A percentile compares a stretch with the other conserved stretches of the same genome.
phyloP scores from a whole-genome alignment of 2,888 invertebrate genomes.

The Spodoptera picta region DNA sequence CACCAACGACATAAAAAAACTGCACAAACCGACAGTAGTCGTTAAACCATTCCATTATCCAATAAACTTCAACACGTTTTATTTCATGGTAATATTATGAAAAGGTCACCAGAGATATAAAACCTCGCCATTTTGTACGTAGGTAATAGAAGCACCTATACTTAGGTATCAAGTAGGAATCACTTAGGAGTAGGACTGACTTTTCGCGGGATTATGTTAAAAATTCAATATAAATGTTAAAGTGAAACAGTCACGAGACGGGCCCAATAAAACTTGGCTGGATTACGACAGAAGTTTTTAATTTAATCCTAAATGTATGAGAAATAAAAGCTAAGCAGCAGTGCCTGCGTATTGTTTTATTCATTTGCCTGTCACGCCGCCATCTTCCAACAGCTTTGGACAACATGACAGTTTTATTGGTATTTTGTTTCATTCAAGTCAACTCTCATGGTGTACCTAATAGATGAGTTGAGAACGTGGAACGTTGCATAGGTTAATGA shows the following conservation, averaged over 20 bases:
- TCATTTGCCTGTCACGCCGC: conserved; percentile 49
- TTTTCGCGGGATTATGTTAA: conserved; percentile 71
- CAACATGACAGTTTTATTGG: conserved; percentile 49
- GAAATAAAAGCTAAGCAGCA: conserved; percentile 55
- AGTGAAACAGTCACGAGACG: conserved; percentile 64
- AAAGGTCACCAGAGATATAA: conserved; percentile 44
- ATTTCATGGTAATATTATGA: conserved; percentile 22
- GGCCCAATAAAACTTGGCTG: conserved; percentile 71
- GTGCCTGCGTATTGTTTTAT: conserved; percentile 56
- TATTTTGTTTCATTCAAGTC: conserved; percentile 14
- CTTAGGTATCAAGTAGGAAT: conserved; percentile 41
- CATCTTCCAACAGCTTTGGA: conserved; percentile 39
- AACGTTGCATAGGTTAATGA: too few species aligned
- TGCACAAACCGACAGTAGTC: conserved; percentile 32
- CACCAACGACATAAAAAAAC: conserved; percentile 19
- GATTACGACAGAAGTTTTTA: conserved; percentile 69
- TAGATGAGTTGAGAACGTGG: too few species aligned
- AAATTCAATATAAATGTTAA: conserved; percentile 77
- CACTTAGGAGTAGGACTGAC: conserved; percentile 49
- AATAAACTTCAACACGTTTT: conserved; percentile 41
- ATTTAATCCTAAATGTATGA: conserved; percentile 69
- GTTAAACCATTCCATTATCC: conserved; percentile 40
- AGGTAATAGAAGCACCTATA: neutral
- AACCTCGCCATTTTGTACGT: conserved; percentile 28
- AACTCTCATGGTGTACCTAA: too few species aligned